Conservation (phyloP, 1,140 invertebrate genomes). For the Drosophila oshimai region DNA sequence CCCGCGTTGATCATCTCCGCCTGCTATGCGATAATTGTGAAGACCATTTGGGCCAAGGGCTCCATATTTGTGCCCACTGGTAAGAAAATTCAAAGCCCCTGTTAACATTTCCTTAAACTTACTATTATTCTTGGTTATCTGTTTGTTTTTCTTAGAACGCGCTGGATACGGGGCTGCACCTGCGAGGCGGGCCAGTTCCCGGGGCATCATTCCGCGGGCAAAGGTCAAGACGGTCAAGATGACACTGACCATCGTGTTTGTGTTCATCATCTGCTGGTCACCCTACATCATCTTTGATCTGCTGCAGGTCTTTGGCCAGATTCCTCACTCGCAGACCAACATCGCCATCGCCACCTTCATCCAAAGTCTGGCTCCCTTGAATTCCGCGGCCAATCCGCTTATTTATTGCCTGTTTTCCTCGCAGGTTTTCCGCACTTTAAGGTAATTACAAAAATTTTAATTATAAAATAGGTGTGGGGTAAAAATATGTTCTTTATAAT, state of each 20-base stretch:
- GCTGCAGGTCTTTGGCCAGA: constrained; percentile 93
- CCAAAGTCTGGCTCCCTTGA: constrained; percentile 95
- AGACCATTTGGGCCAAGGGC: constrained; percentile 94
- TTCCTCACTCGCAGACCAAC: constrained; percentile 91
- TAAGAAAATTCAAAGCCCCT: constrained; percentile 4
- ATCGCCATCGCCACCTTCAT: constrained; percentile 95
- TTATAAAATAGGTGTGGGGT: too few relatives aligned
- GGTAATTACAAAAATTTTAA: constrained; percentile 84
- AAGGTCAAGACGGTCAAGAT: constrained; percentile 99
- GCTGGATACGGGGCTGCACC: constrained; percentile 84
- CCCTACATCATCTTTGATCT: constrained; percentile 97
- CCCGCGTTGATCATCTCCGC: constrained; percentile 95
- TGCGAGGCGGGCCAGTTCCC: constrained; percentile 88
- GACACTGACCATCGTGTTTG: constrained; percentile 97
- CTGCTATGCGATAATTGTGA: constrained; percentile 95
- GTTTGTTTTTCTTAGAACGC: constrained; percentile 38
- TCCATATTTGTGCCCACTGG: constrained; percentile 84
- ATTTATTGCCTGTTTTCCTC: constrained; percentile 98
- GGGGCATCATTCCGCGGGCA: constrained; percentile 95
- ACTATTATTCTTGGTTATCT: neutral
- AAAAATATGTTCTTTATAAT: neutral
- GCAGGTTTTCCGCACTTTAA: constrained; percentile 92
- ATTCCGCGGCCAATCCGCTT: constrained; percentile 96
- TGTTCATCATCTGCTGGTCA: constrained; percentile 97
- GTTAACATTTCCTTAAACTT: neutral